A percentile compares a stretch with the other conserved stretches of the same genome.
phyloP scores from a whole-genome alignment of 2,113 vertebrate genomes.

The Tachysurus fulvidraco region DNA sequence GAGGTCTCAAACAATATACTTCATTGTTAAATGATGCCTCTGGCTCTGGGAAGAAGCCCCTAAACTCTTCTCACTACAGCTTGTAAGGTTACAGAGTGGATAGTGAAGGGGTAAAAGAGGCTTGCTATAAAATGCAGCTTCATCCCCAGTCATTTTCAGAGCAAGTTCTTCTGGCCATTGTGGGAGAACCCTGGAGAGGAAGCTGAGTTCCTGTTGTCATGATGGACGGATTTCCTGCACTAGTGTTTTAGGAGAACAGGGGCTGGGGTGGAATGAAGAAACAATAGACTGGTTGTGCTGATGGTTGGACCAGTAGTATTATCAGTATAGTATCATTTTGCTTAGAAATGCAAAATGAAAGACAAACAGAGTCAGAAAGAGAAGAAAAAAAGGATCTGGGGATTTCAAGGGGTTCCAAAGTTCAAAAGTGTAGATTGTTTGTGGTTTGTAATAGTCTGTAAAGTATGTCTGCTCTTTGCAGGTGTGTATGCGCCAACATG shows the following conservation, averaged over 20 bases:
- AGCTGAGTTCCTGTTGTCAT: slow-evolving; percentile 36
- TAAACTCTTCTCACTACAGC: neutral
- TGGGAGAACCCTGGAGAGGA: slow-evolving; percentile 33
- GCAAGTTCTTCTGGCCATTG: slow-evolving; percentile 19
- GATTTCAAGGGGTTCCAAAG: neutral
- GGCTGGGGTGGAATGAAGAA: slow-evolving; percentile 10
- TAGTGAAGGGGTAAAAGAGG: neutral
- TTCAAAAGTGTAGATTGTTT: neutral
- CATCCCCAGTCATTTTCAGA: neutral
- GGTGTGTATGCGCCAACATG: slow-evolving; percentile 64
- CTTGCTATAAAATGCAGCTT: slow-evolving; percentile 17
- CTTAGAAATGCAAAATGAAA: too few relatives aligned
- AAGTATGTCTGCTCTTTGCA: slow-evolving; percentile 47
- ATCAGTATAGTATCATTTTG: too few relatives aligned
- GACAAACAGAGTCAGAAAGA: neutral
- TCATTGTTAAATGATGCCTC: slow-evolving; percentile 44
- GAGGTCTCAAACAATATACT: slow-evolving; percentile 46
- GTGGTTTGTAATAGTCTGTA: neutral
- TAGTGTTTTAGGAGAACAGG: neutral
- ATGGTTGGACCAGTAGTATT: neutral
- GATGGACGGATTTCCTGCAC: slow-evolving; percentile 32
- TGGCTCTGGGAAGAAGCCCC: slow-evolving; percentile 24
- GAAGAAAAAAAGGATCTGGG: neutral
- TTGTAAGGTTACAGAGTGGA: neutral
- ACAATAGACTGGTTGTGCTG: neutral